phyloP scores from a whole-genome alignment of 1,140 invertebrate species.

The Paralvinella palmiformis region DNA sequence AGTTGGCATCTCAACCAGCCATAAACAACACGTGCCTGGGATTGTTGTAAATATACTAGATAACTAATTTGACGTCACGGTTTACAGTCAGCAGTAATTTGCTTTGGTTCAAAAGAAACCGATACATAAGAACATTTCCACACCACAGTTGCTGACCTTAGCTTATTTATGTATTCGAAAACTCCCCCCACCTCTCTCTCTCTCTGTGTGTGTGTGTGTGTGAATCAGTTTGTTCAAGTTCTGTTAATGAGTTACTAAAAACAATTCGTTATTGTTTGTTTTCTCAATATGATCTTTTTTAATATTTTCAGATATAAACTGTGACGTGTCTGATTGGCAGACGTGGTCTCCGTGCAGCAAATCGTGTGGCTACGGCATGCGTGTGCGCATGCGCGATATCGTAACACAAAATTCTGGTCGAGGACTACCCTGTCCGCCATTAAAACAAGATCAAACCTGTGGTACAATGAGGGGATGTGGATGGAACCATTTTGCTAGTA shows the following conservation, averaged over 20 bases:
- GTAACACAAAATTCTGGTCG: conserved; percentile 67
- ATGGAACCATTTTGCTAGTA: conserved; percentile 14
- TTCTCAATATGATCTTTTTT: neutral
- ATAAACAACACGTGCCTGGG: no score
- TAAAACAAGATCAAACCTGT: conserved; percentile 80
- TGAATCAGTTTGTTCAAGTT: neutral
- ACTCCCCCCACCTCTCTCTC: no score
- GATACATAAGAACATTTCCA: no score
- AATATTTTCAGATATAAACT: neutral
- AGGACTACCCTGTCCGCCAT: conserved; percentile 70
- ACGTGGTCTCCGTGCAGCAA: conserved; percentile 78
- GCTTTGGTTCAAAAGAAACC: no score
- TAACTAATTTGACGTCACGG: no score
- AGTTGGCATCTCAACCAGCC: no score
- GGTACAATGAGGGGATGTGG: conserved; percentile 52
- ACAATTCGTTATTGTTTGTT: neutral
- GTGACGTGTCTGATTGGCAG: conserved; percentile 79
- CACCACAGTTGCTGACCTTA: neutral
- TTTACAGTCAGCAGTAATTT: no score
- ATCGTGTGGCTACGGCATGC: conserved; percentile 80
- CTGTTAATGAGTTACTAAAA: neutral
- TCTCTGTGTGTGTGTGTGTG: neutral
- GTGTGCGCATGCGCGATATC: conserved; percentile 68
- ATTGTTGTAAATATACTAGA: no score
- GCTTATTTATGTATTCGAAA: no score